Evolutionary conservation across 2,888 invertebrate genomes (phyloP), one percentile per base, ranked within the genome.

Genomic region (Volucella zonaria): DNA sequence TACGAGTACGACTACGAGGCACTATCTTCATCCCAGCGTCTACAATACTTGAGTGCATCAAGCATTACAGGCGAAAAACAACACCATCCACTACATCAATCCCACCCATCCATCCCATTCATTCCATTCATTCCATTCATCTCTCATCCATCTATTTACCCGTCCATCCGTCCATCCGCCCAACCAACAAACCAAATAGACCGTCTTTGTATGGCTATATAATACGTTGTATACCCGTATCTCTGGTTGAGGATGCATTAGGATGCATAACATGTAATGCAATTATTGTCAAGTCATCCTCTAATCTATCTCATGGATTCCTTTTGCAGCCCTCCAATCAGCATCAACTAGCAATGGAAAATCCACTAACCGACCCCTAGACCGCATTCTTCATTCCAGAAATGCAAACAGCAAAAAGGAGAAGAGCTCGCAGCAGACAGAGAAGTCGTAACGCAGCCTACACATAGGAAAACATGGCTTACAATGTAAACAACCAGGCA

Each of bases 401-500:
- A 40, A 61, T 43, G 45, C 49, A 54, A 68, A 59, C 61, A 38
- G 6, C 58, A 49, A 23, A 42, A 58, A 23, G 31, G 8, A 47
- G 59, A 47, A 59, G n/a, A 14, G n/a, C 1, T 8, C 31, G 31
- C 31, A 31, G 64, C 47, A 4, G 47, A 58, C 18, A 51, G 47
- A 38, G 14, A 3, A n/a, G 38, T 11, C 45, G 10, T 12, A 42
- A 52, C 11, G 38, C 47, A 45, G 51, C 54, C 49, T 6, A 40
- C 23, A 47, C 49, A 73, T 31, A 45, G 56, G 15, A 75, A 70
- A 73, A 74, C 64, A 75, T 70, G 68, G 58, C 58, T 79, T 49
- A 66, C 70, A 66, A 70, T 54, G 79, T 80, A 79, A 83, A 80
- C 83, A 83, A 76, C 58, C 52, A 51, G 73, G 75, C 79, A 85